Evolutionary conservation across 2,113 vertebrate species (phyloP).

Genomic region (Andinoacara biseriatus): DNA sequence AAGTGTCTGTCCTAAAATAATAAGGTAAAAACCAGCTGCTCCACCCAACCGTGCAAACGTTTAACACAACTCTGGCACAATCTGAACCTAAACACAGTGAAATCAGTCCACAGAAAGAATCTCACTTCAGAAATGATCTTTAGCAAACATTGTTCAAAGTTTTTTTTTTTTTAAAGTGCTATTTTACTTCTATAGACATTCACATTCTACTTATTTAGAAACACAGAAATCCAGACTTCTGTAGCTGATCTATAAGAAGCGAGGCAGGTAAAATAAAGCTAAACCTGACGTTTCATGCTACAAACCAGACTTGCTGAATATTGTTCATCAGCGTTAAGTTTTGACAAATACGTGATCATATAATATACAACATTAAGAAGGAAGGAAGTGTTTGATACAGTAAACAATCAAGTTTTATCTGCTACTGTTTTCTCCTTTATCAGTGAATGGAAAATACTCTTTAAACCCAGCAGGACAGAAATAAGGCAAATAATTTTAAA

Average conservation of each 20-base stretch:
- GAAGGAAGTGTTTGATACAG: not conserved
- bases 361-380: not conserved
- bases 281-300: constrained; percentile 35
- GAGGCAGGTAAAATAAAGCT: constrained; percentile 11
- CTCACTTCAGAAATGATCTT: not conserved
- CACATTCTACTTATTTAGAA: not conserved
- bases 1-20: not conserved
- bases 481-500: constrained; percentile 45
- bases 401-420: not conserved
- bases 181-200: not conserved
- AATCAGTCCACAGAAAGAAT: constrained; percentile 25
- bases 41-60: not conserved
- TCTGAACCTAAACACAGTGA: constrained; percentile 51
- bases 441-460: constrained; percentile 29
- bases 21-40: not conserved
- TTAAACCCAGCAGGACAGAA: not conserved
- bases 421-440: not conserved
- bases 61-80: constrained; percentile 16
- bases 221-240: constrained; percentile 16
- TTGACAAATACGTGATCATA: not conserved
- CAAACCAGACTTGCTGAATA: constrained; percentile 9
- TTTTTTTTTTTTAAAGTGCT: not conserved
- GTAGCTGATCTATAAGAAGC: not conserved
- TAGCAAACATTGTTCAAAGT: not conserved
- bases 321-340: not conserved